These are phyloP conservation scores for Zophobas morio DNA, from an alignment of 1,140 invertebrate genomes.

Conservation along the genomic window DNA sequence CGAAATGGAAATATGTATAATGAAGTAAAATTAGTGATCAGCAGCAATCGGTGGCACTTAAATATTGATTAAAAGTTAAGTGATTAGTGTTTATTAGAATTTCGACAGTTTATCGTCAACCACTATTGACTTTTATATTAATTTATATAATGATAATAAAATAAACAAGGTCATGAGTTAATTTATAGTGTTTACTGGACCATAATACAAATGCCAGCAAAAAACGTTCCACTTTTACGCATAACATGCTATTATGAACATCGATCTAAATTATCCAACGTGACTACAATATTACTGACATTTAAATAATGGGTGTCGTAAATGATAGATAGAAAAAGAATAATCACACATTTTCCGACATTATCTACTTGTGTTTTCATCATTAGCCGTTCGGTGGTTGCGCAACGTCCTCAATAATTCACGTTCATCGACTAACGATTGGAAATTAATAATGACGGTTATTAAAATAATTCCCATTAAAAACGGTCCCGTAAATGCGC, in stretches of 20 bases:
- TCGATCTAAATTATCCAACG: slow-evolving; percentile 41
- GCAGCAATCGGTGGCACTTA: not conserved
- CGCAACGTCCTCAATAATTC: slow-evolving; percentile 15
- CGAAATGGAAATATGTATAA: too few species aligned
- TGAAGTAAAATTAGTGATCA: too few species aligned
- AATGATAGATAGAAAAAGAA: slow-evolving; percentile 38
- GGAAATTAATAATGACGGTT: slow-evolving; percentile 25
- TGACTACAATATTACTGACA: slow-evolving; percentile 43
- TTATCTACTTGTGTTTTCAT: slow-evolving; percentile 8
- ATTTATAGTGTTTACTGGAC: slow-evolving; percentile 47
- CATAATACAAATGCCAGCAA: slow-evolving; percentile 36
- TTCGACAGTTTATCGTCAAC: slow-evolving; percentile 31
- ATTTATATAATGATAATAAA: slow-evolving; percentile 47
- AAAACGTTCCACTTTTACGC: slow-evolving; percentile 44
- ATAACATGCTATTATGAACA: slow-evolving; percentile 37
- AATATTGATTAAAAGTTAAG: slow-evolving; percentile 26
- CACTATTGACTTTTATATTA: slow-evolving; percentile 45
- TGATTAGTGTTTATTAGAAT: slow-evolving; percentile 7
- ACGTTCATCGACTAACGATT: not conserved
- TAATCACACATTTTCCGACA: slow-evolving; percentile 20
- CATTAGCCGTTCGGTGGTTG: slow-evolving; percentile 4
- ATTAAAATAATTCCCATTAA: slow-evolving; percentile 25
- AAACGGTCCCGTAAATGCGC: not conserved
- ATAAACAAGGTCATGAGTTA: slow-evolving; percentile 47
- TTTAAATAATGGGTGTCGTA: slow-evolving; percentile 42